Evolutionary conservation across 2,888 invertebrate species (phyloP), one percentile per base, ranked within the genome.

Genomic region (Sinopyrophorus schimmeli): DNA sequence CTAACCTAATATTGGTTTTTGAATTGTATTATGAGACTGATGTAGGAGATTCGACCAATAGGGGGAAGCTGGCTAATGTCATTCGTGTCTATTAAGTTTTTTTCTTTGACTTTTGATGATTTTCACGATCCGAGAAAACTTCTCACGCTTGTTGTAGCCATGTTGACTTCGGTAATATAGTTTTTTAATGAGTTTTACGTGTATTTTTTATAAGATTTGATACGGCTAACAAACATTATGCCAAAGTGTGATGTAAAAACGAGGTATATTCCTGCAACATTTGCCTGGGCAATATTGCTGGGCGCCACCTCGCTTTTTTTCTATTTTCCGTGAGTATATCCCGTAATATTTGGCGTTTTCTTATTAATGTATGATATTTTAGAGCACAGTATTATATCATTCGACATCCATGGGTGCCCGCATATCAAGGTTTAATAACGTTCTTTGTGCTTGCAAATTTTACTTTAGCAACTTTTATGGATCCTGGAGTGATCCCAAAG

Each of bases 381-480:
- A 94, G 93, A 73, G 93, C 92, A 77, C 87, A 87, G 77, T 91
- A 86, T 77, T 92, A 92, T 74, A 81, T 90, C 65, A 79, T 80
- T 72, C 78, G 80, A 64, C 84, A 90, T 76, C 87, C 88, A 81
- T 92, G 92, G 90, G 89, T 94, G 62, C 90, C 92, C 60, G 89
- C 92, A 66, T 87, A 87, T 72, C 95, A 98, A 80, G 93, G 89
- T 64, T 84, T 97, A 64, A 86, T 99, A 71, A 92, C 96, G 64
- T 87, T 98, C 77, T 95, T 97, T 80, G 97, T 98, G 68, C 79
- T 98, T 77, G 91, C 96, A 76, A 99, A 99, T 82, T 96, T 99
- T 77, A 92, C 94, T 63, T 81, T 98, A 77, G 97, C 99, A 64
- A 98, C 98, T 69, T 96, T 97, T 77, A 97, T 98, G 95, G 97